Evolutionary conservation across 2,113 vertebrate genomes (phyloP), one percentile per base, ranked within the genome.

Genomic region (Ammodytes marinus): DNA sequence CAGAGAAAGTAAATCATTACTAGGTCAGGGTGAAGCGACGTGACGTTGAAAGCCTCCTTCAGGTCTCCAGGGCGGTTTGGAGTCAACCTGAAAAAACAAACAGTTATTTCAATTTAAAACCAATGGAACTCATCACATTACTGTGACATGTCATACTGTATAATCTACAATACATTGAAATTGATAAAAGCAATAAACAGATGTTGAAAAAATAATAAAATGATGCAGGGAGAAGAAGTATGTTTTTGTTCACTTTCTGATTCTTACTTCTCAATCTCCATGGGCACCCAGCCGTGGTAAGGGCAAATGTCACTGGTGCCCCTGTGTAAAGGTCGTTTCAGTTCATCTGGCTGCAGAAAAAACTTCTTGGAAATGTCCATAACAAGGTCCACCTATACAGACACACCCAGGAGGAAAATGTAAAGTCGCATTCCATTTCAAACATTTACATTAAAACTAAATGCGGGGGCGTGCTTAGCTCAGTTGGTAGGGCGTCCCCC

Each of bases 1-100:
- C 27, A 27, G 27, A 27, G 27, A 27, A 27, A 6, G 12, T 5
- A 14, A 14, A 0, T 57, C 35, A 43, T 94, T 94, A 95, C 95
- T 6, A 93, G 91, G 53, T 92, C 91, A 12, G 78, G 55, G 5
- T 42, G 15, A 8, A 93, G 45, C 0, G 84, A 89, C 0, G 78
- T 0, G 0, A 11, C 35, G 69, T 96, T 95, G 88, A 95, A 96
- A 0, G 92, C 63, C 72, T 96, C 95, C 85, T 96, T 96, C 2
- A 96, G 59, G 77, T 95, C 95, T 80, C 84, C 92, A 3, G 95
- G 92, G 40, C 83, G 80, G 17, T 0, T 11, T 13, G 92, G 94
- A 77, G 95, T 94, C 63, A 95, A 86, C 52, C 95, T 96, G 83
- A 43, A 80, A 86, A 69, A n/a, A 9, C 27, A 27, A 27, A 27